Evolutionary conservation across 2,113 vertebrate species (phyloP).

Genomic region (Cynopterus brachyotis): DNA sequence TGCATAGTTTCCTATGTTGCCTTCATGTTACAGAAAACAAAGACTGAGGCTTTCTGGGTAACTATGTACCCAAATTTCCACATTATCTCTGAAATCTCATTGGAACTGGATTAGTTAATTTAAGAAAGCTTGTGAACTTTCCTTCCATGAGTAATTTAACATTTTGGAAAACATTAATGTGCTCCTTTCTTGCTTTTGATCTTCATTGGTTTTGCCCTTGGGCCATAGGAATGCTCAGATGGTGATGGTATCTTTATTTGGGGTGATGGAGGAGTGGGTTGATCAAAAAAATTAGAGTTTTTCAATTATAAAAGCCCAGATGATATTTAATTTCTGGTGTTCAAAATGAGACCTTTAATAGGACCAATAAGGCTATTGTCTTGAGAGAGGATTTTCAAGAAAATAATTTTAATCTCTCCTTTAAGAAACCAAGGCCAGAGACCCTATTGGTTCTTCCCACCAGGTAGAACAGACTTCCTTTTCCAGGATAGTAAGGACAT

Average conservation of each 20-base stretch:
- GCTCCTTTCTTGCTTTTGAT: neutral
- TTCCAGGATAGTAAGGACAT: neutral
- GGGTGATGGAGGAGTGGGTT: neutral
- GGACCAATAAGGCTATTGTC: neutral
- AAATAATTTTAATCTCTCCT: neutral
- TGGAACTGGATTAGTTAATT: neutral
- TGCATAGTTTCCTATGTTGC: neutral
- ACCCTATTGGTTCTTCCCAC: neutral
- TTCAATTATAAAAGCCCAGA: neutral
- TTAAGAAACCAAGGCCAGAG: neutral
- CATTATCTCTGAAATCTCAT: neutral
- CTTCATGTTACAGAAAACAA: slow-evolving; percentile 30
- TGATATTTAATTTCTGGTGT: neutral
- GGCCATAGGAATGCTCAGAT: neutral
- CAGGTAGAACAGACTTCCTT: neutral
- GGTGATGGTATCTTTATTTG: neutral
- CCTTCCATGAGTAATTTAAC: neutral
- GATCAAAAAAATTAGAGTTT: neutral
- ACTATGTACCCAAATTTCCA: neutral
- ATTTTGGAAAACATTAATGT: neutral
- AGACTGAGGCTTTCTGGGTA: neutral
- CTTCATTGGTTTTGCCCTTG: neutral
- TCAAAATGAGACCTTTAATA: neutral
- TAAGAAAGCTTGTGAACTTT: neutral
- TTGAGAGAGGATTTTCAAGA: neutral